phyloP scores from a whole-genome alignment of 30 jellyfish, hydroid and myxozoan species.

The Hydractinia echinata region DNA sequence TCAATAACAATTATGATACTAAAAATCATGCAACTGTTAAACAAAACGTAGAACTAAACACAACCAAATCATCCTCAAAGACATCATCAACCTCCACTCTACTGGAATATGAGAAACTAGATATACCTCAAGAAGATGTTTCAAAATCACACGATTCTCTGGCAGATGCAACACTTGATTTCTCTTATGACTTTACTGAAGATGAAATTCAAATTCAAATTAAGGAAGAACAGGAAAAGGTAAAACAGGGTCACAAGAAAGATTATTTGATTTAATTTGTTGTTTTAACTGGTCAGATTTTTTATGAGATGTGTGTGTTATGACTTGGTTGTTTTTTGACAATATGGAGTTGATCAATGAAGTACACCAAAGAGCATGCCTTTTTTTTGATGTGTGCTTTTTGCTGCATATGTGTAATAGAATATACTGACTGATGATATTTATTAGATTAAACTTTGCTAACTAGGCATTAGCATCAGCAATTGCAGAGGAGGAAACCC shows the following conservation, averaged over 20 bases:
- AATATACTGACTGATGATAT: too few species aligned
- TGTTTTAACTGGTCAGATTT: not conserved
- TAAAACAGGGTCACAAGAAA: not conserved
- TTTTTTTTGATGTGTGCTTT: too few species aligned
- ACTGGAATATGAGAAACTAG: not conserved
- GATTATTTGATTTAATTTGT: too few species aligned
- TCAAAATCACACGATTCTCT: conserved; percentile 6
- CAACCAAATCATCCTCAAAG: not conserved
- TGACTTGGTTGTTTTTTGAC: too few species aligned
- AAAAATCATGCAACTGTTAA: not conserved
- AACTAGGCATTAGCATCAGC: conserved; percentile 84
- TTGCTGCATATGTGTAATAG: too few species aligned
- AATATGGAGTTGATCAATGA: too few species aligned
- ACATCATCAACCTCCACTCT: conserved; percentile 3
- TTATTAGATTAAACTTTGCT: too few species aligned
- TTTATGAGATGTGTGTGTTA: too few species aligned
- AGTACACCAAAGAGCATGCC: too few species aligned
- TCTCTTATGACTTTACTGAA: conserved; percentile 43
- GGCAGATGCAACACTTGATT: conserved; percentile 7
- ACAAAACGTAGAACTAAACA: too few species aligned
- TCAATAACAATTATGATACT: not conserved
- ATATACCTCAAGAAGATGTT: not conserved
- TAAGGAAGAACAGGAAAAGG: conserved; percentile 78
- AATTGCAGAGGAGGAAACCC: conserved; percentile 84
- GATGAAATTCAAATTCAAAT: conserved; percentile 55